Evolutionary conservation across 1,140 invertebrate species (phyloP).

Genomic region (Aphelinus certus): DNA sequence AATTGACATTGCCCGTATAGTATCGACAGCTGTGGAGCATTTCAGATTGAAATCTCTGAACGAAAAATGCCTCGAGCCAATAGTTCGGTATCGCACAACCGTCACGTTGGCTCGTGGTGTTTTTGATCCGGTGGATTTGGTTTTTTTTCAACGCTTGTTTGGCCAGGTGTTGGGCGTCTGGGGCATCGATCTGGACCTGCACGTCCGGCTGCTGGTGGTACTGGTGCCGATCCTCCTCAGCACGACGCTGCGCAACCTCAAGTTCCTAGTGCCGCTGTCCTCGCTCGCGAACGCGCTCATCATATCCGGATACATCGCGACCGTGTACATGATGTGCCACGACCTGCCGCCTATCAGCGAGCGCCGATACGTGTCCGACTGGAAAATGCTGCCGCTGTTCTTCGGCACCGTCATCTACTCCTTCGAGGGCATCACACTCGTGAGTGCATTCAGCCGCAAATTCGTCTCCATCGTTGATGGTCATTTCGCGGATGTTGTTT

Average conservation of each 20-base stretch:
- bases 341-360: constrained; percentile 73
- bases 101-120: too few species aligned
- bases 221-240: constrained; percentile 77
- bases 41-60: too few species aligned
- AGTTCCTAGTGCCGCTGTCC: constrained; percentile 78
- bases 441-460: constrained; percentile 53
- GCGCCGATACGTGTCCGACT: constrained; percentile 67
- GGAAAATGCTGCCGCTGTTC: constrained; percentile 73
- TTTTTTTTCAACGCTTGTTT: neutral
- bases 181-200: constrained; percentile 68
- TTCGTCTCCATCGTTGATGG: too few species aligned
- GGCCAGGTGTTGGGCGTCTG: constrained; percentile 73
- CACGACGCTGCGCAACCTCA: constrained; percentile 80
- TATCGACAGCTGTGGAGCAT: too few species aligned
- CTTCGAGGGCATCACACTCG: constrained; percentile 83
- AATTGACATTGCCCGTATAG: too few species aligned
- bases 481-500: neutral
- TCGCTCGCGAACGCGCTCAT: constrained; percentile 78
- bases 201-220: constrained; percentile 76
- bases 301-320: constrained; percentile 72
- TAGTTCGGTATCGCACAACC: too few species aligned
- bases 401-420: constrained; percentile 83
- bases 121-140: too few species aligned
- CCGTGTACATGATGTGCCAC: constrained; percentile 76
- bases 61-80: too few species aligned